Evolutionary conservation across 2,888 invertebrate genomes (phyloP).

Genomic region (Axea sp.): DNA sequence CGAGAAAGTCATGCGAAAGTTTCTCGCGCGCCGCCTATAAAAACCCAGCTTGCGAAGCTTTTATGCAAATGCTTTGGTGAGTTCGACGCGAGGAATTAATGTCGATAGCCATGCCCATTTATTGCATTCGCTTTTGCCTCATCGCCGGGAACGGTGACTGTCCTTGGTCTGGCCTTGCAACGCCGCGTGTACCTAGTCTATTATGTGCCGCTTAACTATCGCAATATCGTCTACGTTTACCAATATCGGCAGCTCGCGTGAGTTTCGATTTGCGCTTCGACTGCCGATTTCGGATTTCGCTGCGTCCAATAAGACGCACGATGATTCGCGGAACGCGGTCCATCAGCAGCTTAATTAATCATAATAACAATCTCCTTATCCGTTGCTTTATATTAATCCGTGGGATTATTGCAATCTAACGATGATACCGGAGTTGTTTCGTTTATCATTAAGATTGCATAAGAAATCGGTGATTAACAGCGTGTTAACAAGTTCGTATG

Average conservation of each 20-base stretch:
- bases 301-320: slow-evolving; percentile 28
- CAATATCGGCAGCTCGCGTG: slow-evolving; percentile 23
- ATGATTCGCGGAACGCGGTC: slow-evolving; percentile 9
- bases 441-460: slow-evolving; percentile 2
- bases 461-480: slow-evolving; percentile 6
- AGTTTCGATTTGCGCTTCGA: slow-evolving; percentile 22
- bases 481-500: not conserved
- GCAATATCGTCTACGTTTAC: slow-evolving; percentile 49
- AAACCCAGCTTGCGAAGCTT: slow-evolving; percentile 23
- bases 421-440: slow-evolving; percentile 26
- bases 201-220: slow-evolving; percentile 57
- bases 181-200: slow-evolving; percentile 47
- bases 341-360: slow-evolving; percentile 19
- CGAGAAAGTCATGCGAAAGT: slow-evolving; percentile 48
- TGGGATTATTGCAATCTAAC: slow-evolving; percentile 19
- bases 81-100: slow-evolving; percentile 48
- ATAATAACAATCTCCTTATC: slow-evolving; percentile 44
- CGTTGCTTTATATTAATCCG: slow-evolving; percentile 30
- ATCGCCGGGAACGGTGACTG: slow-evolving; percentile 45
- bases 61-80: slow-evolving; percentile 45
- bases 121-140: slow-evolving; percentile 48
- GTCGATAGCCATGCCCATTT: slow-evolving; percentile 44
- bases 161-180: slow-evolving; percentile 63
- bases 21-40: slow-evolving; percentile 13
- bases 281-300: slow-evolving; percentile 19